Conservation (phyloP, 2,888 invertebrate species). For the Callinectes sapidus region DNA sequence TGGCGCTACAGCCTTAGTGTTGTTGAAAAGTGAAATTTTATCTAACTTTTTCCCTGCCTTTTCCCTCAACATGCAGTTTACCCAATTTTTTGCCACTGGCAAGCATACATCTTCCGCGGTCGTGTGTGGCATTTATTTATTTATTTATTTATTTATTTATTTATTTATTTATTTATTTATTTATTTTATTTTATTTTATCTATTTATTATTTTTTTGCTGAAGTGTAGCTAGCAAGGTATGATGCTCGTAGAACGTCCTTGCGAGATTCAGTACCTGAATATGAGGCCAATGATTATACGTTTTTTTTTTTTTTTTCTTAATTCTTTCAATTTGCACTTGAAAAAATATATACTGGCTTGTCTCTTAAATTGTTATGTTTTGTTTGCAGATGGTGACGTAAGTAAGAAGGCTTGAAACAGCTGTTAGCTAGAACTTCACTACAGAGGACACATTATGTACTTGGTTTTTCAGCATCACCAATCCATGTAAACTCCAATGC, state of each 20-base stretch:
- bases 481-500: not conserved
- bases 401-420: conserved; percentile 17
- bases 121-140: conserved; percentile 44
- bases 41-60: not conserved
- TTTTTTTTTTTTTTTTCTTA: not conserved
- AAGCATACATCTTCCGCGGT: not conserved
- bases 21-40: not conserved
- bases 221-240: conserved; percentile 11
- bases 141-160: too few species aligned
- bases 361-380: conserved; percentile 34
- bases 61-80: conserved; percentile 23
- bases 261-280: conserved; percentile 5
- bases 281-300: not conserved
- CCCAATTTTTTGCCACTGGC: conserved; percentile 7
- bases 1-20: not conserved
- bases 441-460: conserved; percentile 20
- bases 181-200: too few species aligned
- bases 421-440: conserved; percentile 26
- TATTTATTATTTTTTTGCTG: not conserved
- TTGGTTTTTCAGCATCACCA: not conserved
- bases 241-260: conserved; percentile 20
- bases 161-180: too few species aligned
- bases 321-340: not conserved
- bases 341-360: not conserved
- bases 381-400: conserved; percentile 10